phyloP scores from a whole-genome alignment of 2,888 invertebrate genomes.

The Leptinotarsa tumamoca region DNA sequence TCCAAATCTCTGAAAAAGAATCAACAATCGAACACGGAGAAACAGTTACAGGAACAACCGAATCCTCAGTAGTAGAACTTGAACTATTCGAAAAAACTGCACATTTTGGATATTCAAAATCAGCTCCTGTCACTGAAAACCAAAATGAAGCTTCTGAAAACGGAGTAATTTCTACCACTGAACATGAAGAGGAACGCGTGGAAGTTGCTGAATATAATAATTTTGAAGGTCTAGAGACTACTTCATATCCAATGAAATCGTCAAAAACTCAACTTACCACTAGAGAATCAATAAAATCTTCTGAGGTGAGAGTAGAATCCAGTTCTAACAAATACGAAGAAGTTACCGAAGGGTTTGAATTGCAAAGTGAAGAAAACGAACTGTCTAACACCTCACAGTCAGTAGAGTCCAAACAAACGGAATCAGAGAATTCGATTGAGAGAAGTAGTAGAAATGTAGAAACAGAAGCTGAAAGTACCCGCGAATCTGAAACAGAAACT shows the following conservation, averaged over 20 bases:
- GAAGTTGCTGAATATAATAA: not conserved
- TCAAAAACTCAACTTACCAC: not conserved
- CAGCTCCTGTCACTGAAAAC: not conserved
- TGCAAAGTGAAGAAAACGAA: not conserved
- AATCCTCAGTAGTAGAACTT: not conserved
- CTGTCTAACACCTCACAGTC: not conserved
- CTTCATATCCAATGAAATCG: not conserved
- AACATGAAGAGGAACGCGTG: not conserved
- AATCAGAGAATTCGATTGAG: too few relatives aligned
- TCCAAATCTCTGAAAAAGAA: too few relatives aligned
- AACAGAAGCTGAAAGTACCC: too few relatives aligned
- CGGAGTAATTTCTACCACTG: not conserved
- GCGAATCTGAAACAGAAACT: too few relatives aligned
- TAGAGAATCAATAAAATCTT: not conserved
- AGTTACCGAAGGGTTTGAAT: conserved; percentile 8
- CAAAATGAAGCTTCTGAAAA: not conserved
- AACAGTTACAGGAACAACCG: not conserved
- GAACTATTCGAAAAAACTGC: not conserved
- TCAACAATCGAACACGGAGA: not conserved
- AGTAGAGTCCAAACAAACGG: too few relatives aligned
- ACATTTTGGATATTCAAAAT: not conserved
- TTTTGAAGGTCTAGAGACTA: too few relatives aligned
- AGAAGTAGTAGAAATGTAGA: too few relatives aligned
- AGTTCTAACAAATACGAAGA: not conserved
- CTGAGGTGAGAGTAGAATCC: not conserved